Conservation (phyloP, 1,140 invertebrate species). For the Caerostris darwini region DNA sequence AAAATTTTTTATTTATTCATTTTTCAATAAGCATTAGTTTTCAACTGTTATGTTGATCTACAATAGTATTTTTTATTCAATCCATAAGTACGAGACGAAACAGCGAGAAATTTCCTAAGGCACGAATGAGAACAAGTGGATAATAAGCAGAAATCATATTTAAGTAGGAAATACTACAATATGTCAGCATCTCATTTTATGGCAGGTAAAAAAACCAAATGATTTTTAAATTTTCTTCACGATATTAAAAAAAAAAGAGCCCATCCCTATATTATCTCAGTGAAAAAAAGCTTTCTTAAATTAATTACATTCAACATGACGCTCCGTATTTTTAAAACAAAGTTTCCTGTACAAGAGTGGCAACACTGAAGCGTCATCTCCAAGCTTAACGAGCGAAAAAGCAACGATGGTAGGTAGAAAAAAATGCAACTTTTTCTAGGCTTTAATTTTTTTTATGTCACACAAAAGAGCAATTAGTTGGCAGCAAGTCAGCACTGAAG, state of each 20-base stretch:
- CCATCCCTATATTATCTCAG: background rate
- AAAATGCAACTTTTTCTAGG: conserved; percentile 37
- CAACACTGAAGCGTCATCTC: conserved; percentile 61
- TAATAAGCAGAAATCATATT: background rate
- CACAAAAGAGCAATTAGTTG: conserved; percentile 74
- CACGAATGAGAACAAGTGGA: background rate
- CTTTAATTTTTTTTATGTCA: conserved; percentile 64
- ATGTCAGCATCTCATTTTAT: background rate
- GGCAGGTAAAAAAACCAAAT: background rate
- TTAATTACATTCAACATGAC: conserved; percentile 64
- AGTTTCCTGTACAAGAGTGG: background rate
- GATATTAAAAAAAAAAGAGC: background rate
- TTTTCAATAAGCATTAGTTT: no score
- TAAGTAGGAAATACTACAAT: background rate
- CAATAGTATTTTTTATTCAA: no score
- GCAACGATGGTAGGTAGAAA: background rate
- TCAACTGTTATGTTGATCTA: no score
- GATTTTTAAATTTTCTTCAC: background rate
- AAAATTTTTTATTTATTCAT: no score
- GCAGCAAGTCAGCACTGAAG: conserved; percentile 48
- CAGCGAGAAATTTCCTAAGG: background rate
- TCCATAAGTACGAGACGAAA: no score
- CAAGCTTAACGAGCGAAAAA: conserved; percentile 62
- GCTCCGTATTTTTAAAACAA: conserved; percentile 54
- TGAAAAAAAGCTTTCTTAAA: conserved; percentile 45